phyloP scores from a whole-genome alignment of 2,113 vertebrate genomes.

The Larimichthys crocea region DNA sequence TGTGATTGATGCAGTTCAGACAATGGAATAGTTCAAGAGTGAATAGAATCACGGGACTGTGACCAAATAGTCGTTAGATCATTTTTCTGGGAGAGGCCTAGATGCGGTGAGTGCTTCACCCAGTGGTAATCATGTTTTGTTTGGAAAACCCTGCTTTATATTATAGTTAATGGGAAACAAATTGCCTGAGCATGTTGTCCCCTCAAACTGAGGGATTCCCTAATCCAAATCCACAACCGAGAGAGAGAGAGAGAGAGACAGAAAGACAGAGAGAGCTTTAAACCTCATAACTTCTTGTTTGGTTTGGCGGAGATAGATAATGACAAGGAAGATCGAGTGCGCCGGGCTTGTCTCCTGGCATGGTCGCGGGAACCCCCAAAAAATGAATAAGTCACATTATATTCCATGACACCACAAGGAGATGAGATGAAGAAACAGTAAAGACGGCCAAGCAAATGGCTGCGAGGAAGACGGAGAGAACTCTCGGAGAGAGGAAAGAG shows the following conservation, averaged over 20 bases:
- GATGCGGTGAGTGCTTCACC: constrained; percentile 41
- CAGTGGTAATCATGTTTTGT: constrained; percentile 70
- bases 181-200: constrained; percentile 71
- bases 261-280: constrained; percentile 21
- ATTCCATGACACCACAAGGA: constrained; percentile 74
- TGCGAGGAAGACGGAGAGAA: constrained; percentile 31
- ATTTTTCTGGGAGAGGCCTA: constrained; percentile 56
- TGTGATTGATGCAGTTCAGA: constrained; percentile 70
- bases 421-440: constrained; percentile 55
- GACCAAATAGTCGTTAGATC: constrained; percentile 59
- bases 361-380: constrained; percentile 48
- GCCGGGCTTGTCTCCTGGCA: constrained; percentile 56
- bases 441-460: constrained; percentile 51
- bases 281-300: constrained; percentile 54
- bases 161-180: constrained; percentile 80
- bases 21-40: constrained; percentile 64
- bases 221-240: constrained; percentile 57
- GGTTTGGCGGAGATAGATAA: constrained; percentile 50
- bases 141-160: constrained; percentile 69
- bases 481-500: constrained; percentile 24
- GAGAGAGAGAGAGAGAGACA: constrained; percentile 40
- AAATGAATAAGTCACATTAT: constrained; percentile 74
- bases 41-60: constrained; percentile 52
- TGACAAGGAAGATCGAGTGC: constrained; percentile 44
- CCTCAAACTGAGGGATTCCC: constrained; percentile 62